phyloP scores from a whole-genome alignment of 1,140 invertebrate genomes.

The Ceratosolen solmsi region DNA sequence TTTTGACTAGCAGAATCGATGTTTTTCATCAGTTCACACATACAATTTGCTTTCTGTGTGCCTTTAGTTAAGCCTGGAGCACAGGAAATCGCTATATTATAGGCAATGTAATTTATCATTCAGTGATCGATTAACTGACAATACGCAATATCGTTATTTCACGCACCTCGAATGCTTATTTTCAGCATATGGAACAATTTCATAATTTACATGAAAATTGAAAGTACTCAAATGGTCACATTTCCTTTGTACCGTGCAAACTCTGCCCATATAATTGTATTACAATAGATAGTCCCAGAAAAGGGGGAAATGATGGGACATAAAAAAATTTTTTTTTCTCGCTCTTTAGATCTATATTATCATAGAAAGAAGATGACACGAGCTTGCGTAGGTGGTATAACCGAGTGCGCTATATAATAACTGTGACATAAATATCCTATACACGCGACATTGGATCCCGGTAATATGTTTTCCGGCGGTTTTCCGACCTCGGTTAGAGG shows the following conservation, averaged over 20 bases:
- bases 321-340: conserved; percentile 17
- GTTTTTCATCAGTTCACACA: too few species aligned
- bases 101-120: background rate
- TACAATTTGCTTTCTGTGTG: background rate
- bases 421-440: conserved; percentile 51
- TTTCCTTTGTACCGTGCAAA: background rate
- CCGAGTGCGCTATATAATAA: conserved; percentile 41
- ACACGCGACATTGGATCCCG: conserved; percentile 49
- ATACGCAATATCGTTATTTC: background rate
- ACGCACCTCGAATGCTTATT: background rate
- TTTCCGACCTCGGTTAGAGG: conserved; percentile 21
- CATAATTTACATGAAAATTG: conserved; percentile 16
- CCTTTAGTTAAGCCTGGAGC: background rate
- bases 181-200: background rate
- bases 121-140: background rate
- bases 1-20: too few species aligned
- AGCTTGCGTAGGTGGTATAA: conserved; percentile 8
- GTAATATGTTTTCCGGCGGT: conserved; percentile 50
- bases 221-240: background rate
- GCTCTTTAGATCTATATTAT: background rate
- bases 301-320: background rate
- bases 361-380: conserved; percentile 33
- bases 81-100: background rate
- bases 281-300: too few species aligned
- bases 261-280: too few species aligned